Evolutionary conservation across 2,888 invertebrate genomes (phyloP).

Genomic region (Charanyca ferruginea): DNA sequence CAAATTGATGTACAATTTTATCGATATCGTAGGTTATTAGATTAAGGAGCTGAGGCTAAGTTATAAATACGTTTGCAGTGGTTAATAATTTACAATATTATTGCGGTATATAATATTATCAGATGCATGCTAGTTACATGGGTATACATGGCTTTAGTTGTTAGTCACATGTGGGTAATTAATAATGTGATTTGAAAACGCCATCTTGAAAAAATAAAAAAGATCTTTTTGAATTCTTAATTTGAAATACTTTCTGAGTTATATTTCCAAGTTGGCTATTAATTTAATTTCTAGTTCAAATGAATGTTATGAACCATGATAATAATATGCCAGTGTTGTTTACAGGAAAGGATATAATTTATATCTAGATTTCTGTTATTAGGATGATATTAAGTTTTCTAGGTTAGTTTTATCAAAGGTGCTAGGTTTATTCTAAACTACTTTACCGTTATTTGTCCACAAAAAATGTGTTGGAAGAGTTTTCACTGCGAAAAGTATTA

Average conservation of each 20-base stretch:
- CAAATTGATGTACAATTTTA: no score
- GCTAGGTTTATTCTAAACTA: not conserved
- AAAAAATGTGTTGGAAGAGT: slow-evolving; percentile 1
- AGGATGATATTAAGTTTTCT: not conserved
- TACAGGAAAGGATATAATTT: not conserved
- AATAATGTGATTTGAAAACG: slow-evolving; percentile 1
- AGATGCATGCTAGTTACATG: slow-evolving; percentile 30
- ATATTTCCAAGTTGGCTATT: not conserved
- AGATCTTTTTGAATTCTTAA: no score
- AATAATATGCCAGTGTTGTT: not conserved
- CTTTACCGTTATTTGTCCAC: not conserved
- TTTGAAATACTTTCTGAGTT: not conserved
- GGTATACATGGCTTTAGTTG: not conserved
- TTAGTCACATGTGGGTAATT: slow-evolving; percentile 10
- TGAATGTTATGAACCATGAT: not conserved
- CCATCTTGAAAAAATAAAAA: slow-evolving; percentile 10
- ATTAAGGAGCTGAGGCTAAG: slow-evolving; percentile 12
- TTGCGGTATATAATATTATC: slow-evolving; percentile 18
- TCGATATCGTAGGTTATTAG: no score
- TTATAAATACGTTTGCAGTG: not conserved
- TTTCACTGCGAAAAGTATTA: slow-evolving; percentile 28
- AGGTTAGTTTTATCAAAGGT: not conserved
- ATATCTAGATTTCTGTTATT: not conserved
- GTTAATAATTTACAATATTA: slow-evolving; percentile 16
- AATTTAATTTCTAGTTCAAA: not conserved